These are phyloP conservation scores for Chaetura pelagica DNA, from an alignment of 2,113 vertebrate genomes.

Conservation along the genomic window DNA sequence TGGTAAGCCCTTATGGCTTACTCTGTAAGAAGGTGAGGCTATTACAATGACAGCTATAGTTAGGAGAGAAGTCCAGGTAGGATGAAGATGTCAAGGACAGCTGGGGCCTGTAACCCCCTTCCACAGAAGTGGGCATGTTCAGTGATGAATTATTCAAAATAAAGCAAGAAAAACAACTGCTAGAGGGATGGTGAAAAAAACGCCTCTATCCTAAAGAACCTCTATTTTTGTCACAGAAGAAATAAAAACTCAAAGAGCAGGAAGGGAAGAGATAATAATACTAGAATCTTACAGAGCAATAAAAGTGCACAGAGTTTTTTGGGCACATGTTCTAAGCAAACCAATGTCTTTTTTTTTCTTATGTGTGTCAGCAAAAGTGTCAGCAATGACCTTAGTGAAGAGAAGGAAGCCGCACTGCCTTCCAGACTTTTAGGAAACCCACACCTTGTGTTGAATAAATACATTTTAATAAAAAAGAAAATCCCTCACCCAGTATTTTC, in stretches of 20 bases:
- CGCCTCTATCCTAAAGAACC: not conserved
- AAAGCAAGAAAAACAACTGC: not conserved
- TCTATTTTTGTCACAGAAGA: not conserved
- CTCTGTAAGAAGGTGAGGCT: not conserved
- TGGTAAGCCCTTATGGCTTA: not conserved
- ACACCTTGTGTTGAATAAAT: not conserved
- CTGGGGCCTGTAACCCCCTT: not conserved
- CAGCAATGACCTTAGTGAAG: not conserved
- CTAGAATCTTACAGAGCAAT: not conserved
- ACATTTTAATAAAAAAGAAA: not conserved
- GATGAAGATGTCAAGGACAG: not conserved
- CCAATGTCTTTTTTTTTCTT: not conserved
- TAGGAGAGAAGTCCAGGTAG: not conserved
- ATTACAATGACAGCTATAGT: not conserved
- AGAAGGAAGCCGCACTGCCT: not conserved
- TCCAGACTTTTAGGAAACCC: not conserved
- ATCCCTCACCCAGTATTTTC: not conserved
- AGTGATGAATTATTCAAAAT: not conserved
- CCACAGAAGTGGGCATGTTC: not conserved
- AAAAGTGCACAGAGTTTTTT: not conserved
- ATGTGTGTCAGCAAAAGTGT: not conserved
- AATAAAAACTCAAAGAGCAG: not conserved
- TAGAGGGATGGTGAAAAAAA: not conserved
- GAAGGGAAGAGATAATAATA: not conserved
- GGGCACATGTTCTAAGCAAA: not conserved